phyloP scores from a whole-genome alignment of 1,140 invertebrate species.

The Dinothrombium tinctorium region DNA sequence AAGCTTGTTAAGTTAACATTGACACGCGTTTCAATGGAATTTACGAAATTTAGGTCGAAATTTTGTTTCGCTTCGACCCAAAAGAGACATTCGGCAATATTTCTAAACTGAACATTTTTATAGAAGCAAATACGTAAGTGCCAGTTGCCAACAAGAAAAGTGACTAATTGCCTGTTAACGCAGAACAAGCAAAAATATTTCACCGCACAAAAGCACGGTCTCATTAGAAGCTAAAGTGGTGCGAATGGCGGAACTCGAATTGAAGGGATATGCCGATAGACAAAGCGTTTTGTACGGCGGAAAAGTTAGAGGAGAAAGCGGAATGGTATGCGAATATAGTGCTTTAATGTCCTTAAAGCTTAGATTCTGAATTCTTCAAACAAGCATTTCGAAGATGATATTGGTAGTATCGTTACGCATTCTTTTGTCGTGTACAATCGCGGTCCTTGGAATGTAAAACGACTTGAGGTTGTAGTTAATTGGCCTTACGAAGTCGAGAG shows the following conservation, averaged over 20 bases:
- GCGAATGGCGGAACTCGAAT: conserved; percentile 50
- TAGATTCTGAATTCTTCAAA: conserved; percentile 1
- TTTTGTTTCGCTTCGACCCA: conserved; percentile 46
- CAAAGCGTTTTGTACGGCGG: conserved; percentile 68
- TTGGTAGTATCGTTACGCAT: conserved; percentile 58
- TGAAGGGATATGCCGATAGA: conserved; percentile 47
- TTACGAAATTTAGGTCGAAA: conserved; percentile 10
- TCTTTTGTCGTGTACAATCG: conserved; percentile 59
- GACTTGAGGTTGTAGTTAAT: conserved; percentile 47
- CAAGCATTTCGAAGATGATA: conserved; percentile 31
- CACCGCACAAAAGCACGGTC: conserved; percentile 28
- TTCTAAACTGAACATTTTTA: conserved; percentile 36
- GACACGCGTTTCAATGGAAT: no score
- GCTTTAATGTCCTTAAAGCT: not conserved
- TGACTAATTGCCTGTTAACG: not conserved
- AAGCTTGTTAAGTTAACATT: not conserved
- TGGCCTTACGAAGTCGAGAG: conserved; percentile 76
- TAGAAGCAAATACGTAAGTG: conserved; percentile 70
- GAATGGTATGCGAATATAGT: conserved; percentile 31
- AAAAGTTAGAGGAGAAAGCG: conserved; percentile 48
- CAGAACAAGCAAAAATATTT: conserved; percentile 28
- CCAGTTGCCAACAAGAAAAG: conserved; percentile 1
- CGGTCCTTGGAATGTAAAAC: conserved; percentile 56
- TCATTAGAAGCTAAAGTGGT: conserved; percentile 39
- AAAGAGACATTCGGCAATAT: conserved; percentile 41